Conservation (phyloP, 2,888 invertebrate species). For the Melinopterus prodromus region DNA sequence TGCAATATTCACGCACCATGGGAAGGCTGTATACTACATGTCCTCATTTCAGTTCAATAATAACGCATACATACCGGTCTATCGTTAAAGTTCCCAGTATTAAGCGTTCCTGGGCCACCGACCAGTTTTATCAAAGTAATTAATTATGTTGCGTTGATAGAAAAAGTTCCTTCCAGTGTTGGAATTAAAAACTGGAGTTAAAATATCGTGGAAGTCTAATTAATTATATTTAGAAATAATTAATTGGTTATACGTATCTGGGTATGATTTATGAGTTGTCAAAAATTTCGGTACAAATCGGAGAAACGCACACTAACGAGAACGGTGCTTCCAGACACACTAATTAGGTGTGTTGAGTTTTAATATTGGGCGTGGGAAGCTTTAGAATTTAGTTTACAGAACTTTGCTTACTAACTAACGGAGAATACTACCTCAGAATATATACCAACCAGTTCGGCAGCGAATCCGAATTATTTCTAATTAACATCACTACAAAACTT, state of each 20-base stretch:
- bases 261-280: not conserved
- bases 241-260: not conserved
- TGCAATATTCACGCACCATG: not conserved
- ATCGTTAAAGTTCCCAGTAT: not conserved
- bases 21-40: not conserved
- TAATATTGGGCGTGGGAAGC: not conserved
- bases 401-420: no score
- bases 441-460: no score
- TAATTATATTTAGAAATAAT: slow-evolving; percentile 4
- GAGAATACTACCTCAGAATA: no score
- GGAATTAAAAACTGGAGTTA: not conserved
- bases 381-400: not conserved
- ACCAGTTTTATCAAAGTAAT: not conserved
- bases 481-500: no score
- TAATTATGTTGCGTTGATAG: not conserved
- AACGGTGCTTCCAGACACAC: not conserved
- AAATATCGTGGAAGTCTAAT: not conserved
- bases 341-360: not conserved
- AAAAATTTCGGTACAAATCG: not conserved
- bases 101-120: not conserved
- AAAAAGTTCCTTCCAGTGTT: not conserved
- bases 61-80: not conserved
- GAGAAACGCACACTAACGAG: not conserved
- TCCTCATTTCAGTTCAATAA: slow-evolving; percentile 14
- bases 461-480: no score